These are phyloP conservation scores for Pseudocheirus occidentalis DNA, from an alignment of 2,797 vertebrate genomes.

Conservation along the genomic window DNA sequence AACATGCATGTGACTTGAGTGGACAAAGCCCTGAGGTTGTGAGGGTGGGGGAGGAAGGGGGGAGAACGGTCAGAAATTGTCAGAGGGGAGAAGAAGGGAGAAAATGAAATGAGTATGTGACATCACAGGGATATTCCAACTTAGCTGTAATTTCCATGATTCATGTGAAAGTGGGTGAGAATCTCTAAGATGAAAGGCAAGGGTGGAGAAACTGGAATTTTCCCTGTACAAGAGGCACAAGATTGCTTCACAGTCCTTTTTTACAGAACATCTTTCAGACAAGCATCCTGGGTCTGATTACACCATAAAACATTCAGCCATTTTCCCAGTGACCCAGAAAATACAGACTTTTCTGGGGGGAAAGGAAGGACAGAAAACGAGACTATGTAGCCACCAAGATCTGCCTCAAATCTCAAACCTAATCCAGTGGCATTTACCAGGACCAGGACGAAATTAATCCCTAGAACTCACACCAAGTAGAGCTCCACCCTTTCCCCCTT, in stretches of 20 bases:
- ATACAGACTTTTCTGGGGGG: background rate
- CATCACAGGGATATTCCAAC: background rate
- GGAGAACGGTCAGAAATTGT: background rate
- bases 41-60: background rate
- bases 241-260: background rate
- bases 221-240: background rate
- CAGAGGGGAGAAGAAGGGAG: background rate
- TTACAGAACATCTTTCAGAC: background rate
- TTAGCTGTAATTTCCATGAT: conserved; percentile 62
- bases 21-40: conserved; percentile 2
- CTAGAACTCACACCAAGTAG: background rate
- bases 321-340: background rate
- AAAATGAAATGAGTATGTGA: background rate
- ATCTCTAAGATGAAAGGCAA: conserved; percentile 62
- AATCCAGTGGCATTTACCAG: background rate
- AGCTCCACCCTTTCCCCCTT: background rate
- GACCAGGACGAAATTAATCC: background rate
- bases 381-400: background rate
- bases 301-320: background rate
- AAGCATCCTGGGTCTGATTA: background rate
- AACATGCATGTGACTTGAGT: conserved; percentile 57
- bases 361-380: background rate
- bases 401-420: background rate
- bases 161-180: conserved; percentile 69
- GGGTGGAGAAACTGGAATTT: conserved; percentile 47